Evolutionary conservation across 2,797 vertebrate species (phyloP).

Genomic region (Sebastolobus altivelis): DNA sequence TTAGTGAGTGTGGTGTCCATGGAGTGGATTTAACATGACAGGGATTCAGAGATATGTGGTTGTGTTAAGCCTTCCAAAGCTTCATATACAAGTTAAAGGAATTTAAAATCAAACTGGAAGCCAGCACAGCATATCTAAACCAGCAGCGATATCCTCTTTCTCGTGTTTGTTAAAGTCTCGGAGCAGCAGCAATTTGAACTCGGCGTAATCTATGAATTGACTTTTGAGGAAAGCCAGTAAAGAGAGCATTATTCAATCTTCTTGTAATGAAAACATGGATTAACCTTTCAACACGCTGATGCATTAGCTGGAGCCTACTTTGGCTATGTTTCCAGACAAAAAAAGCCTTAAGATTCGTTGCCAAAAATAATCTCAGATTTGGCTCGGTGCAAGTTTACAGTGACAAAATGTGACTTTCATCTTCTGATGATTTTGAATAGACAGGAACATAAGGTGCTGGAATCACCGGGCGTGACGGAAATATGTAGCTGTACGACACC

Average conservation of each 20-base stretch:
- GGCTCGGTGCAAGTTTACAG: conserved; percentile 15
- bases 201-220: conserved; percentile 42
- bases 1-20: conserved; percentile 48
- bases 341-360: conserved; percentile 5
- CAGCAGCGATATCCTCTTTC: conserved; percentile 23
- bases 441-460: conserved; percentile 28
- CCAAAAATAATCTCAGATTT: conserved; percentile 22
- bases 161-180: conserved; percentile 34
- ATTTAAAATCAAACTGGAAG: conserved; percentile 58
- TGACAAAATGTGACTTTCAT: conserved; percentile 34
- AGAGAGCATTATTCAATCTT: conserved; percentile 35
- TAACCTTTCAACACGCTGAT: conserved; percentile 29
- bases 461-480: conserved; percentile 39
- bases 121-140: conserved; percentile 45
- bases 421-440: conserved; percentile 33
- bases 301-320: neutral
- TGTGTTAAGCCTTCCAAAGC: conserved; percentile 62
- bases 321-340: conserved; percentile 16
- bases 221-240: conserved; percentile 22
- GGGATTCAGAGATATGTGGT: conserved; percentile 56
- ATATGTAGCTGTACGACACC: conserved; percentile 39
- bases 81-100: conserved; percentile 65
- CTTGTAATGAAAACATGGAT: conserved; percentile 38
- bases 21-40: conserved; percentile 68
- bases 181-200: conserved; percentile 35